These are phyloP conservation scores for Leptinotarsa texana DNA, from an alignment of 1,140 invertebrate genomes.

Conservation along the genomic window DNA sequence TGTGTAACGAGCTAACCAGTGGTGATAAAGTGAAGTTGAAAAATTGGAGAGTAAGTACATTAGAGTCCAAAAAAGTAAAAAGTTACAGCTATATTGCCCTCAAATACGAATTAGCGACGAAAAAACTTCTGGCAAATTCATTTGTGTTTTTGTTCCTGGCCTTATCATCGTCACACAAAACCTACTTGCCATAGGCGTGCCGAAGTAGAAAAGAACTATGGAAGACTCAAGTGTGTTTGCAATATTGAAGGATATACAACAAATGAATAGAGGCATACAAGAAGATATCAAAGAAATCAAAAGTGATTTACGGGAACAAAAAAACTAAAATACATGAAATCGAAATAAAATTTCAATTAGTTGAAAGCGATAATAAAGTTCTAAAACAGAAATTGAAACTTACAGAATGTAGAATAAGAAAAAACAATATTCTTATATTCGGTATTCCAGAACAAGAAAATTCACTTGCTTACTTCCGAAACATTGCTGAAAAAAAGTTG, in stretches of 20 bases:
- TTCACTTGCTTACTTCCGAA: too few species aligned
- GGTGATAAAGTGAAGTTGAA: background rate
- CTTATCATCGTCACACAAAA: background rate
- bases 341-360: too few species aligned
- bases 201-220: constrained; percentile 9
- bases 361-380: too few species aligned
- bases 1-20: too few species aligned
- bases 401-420: too few species aligned
- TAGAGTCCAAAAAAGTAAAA: background rate
- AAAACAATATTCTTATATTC: too few species aligned
- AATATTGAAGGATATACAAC: constrained; percentile 14
- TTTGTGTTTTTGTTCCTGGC: constrained; percentile 6
- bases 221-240: constrained; percentile 1
- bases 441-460: too few species aligned
- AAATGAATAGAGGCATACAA: constrained; percentile 11
- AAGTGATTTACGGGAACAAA: background rate
- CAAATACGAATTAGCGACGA: background rate
- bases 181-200: constrained; percentile 5
- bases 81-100: background rate
- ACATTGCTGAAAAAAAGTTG: too few species aligned
- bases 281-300: constrained; percentile 9
- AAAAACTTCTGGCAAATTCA: background rate
- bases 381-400: too few species aligned
- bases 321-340: background rate
- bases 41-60: background rate